Evolutionary conservation across 2,797 vertebrate species (phyloP).

Genomic region (Antrozous pallidus): DNA sequence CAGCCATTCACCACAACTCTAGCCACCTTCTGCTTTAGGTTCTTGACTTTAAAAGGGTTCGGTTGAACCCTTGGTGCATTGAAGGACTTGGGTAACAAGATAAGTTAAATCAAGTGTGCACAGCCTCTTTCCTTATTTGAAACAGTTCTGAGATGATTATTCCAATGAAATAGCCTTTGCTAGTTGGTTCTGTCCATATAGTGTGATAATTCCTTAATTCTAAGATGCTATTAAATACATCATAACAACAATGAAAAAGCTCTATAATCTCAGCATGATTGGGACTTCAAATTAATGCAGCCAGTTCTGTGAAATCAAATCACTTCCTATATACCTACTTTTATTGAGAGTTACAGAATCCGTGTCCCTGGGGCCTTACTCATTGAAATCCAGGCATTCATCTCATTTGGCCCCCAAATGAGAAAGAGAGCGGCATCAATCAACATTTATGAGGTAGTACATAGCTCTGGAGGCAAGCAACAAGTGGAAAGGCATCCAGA

Average conservation of each 20-base stretch:
- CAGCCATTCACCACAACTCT: neutral
- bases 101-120: neutral
- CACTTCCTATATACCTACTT: neutral
- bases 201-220: neutral
- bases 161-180: neutral
- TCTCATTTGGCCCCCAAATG: neutral
- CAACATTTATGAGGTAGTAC: neutral
- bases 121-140: neutral
- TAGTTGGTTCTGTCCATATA: neutral
- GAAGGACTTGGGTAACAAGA: neutral
- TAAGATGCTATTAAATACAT: neutral
- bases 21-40: neutral
- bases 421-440: neutral
- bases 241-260: neutral
- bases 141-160: neutral
- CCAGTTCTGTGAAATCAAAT: neutral
- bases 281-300: neutral
- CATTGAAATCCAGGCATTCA: neutral
- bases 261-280: neutral
- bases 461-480: neutral
- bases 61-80: neutral
- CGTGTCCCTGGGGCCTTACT: neutral
- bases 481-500: conserved; percentile 17
- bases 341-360: neutral
- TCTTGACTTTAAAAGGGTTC: neutral